These are phyloP conservation scores for Orientallactaga sibirica DNA, from an alignment of 2,797 vertebrate species.

Conservation along the genomic window DNA sequence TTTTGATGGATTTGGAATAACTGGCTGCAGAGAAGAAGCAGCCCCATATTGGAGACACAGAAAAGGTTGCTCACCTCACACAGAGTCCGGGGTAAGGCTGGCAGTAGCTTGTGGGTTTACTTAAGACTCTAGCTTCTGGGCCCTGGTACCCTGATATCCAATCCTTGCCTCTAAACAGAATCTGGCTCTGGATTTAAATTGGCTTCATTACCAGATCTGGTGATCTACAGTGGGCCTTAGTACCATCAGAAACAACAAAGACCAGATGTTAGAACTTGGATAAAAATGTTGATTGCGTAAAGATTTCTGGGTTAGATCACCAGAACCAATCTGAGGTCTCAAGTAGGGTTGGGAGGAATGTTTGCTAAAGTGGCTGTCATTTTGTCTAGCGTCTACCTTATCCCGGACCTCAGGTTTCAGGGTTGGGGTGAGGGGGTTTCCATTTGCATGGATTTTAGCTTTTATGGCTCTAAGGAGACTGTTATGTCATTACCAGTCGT, in stretches of 20 bases:
- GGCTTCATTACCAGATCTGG: neutral
- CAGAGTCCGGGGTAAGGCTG: neutral
- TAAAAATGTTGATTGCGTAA: neutral
- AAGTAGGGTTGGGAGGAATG: neutral
- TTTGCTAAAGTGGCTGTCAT: neutral
- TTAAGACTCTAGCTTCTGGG: slow-evolving; percentile 43
- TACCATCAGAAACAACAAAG: slow-evolving; percentile 34
- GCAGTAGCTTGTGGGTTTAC: slow-evolving; percentile 18
- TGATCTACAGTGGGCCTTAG: neutral
- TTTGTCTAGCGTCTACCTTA: neutral
- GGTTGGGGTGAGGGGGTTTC: neutral
- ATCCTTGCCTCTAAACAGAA: neutral
- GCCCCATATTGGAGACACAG: slow-evolving; percentile 44
- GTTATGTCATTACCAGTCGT: slow-evolving; percentile 35
- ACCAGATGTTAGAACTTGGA: neutral
- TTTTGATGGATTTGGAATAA: slow-evolving; percentile 64
- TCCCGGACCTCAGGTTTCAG: neutral
- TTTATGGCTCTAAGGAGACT: neutral
- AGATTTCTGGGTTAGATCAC: neutral
- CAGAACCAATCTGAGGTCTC: neutral
- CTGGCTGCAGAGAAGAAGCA: slow-evolving; percentile 64
- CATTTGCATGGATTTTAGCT: neutral
- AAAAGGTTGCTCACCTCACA: neutral
- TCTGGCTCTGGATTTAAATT: slow-evolving; percentile 41
- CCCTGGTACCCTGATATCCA: neutral